These are phyloP conservation scores for Phalacrocorax brasilianus DNA, from an alignment of 2,113 vertebrate genomes.

Conservation along the genomic window DNA sequence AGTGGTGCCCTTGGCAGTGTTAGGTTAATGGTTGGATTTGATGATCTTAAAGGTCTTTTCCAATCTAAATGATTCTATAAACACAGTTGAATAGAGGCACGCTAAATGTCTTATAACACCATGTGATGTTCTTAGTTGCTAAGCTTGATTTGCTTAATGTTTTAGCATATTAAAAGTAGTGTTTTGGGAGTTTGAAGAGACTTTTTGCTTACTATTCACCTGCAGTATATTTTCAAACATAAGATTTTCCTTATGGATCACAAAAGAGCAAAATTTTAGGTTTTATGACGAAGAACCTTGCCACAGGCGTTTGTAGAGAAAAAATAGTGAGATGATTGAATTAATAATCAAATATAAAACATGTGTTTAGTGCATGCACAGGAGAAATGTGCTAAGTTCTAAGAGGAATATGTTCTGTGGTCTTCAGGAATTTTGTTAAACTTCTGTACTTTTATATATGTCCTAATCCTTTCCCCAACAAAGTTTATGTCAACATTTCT, in stretches of 20 bases:
- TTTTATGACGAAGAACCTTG: background rate
- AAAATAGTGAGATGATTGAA: background rate
- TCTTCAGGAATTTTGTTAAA: conserved; percentile 2
- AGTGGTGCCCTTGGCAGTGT: background rate
- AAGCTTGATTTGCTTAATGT: background rate
- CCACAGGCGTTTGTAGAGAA: background rate
- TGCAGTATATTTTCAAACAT: background rate
- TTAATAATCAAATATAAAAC: background rate
- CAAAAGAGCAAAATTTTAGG: background rate
- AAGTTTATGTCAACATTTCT: conserved; percentile 12
- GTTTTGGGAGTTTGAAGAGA: background rate
- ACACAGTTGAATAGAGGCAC: background rate
- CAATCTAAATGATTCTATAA: background rate
- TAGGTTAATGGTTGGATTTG: background rate
- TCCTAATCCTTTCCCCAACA: background rate
- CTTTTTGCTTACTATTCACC: background rate
- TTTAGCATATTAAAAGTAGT: background rate
- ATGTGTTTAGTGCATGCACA: background rate
- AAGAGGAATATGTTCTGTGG: background rate
- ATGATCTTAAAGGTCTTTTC: background rate
- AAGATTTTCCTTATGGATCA: background rate
- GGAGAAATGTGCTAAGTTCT: background rate
- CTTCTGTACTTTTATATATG: background rate
- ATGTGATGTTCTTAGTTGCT: background rate
- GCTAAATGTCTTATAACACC: background rate